Evolutionary conservation across 2,113 vertebrate genomes (phyloP).

Genomic region (Elachura formosa): DNA sequence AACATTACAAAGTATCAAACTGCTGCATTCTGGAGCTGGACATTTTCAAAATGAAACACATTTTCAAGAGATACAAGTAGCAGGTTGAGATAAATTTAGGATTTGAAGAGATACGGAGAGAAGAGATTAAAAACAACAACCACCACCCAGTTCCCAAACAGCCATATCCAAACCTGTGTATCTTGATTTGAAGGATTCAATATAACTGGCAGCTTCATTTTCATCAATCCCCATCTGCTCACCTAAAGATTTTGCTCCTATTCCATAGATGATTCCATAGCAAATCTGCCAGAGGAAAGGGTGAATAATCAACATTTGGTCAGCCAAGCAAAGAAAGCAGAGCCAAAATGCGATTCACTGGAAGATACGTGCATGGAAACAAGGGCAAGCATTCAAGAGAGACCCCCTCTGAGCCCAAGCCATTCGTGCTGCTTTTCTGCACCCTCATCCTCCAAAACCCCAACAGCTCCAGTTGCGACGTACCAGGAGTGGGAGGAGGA

Average conservation of each 20-base stretch:
- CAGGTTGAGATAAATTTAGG: neutral
- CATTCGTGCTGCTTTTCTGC: neutral
- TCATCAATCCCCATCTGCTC: slow-evolving; percentile 95
- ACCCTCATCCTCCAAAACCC: neutral
- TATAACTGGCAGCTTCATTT: slow-evolving; percentile 87
- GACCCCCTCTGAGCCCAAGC: neutral
- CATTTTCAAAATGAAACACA: neutral
- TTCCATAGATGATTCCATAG: slow-evolving; percentile 97
- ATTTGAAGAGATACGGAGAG: neutral
- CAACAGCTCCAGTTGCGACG: accelerated
- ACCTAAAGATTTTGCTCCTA: slow-evolving; percentile 92
- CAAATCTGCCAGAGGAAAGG: slow-evolving; percentile 82
- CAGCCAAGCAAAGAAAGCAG: neutral
- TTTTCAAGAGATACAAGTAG: neutral
- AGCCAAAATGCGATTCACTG: neutral
- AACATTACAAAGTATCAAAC: neutral
- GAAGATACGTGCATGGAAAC: neutral
- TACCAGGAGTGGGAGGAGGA: neutral
- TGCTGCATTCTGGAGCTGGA: neutral
- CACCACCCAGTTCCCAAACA: neutral
- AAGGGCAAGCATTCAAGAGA: neutral
- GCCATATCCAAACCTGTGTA: slow-evolving; percentile 80
- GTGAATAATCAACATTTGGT: neutral
- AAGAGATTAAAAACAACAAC: neutral
- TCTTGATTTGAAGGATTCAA: slow-evolving; percentile 93